These are phyloP conservation scores for Cacoxenus indagator DNA, from an alignment of 2,888 invertebrate species.

Conservation along the genomic window DNA sequence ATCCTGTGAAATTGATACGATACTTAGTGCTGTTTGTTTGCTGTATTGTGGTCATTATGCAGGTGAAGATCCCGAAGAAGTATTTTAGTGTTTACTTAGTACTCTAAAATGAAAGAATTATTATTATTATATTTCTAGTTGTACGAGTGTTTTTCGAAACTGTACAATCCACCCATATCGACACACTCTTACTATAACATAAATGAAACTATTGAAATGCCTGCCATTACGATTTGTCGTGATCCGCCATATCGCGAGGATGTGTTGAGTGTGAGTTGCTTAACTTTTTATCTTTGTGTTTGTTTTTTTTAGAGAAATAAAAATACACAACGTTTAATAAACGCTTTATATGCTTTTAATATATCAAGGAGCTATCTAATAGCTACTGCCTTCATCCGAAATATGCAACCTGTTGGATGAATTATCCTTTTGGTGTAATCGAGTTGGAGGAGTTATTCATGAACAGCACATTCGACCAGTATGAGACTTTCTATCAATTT, in stretches of 20 bases:
- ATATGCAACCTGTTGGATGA: conserved; percentile 73
- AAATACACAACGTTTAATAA: neutral
- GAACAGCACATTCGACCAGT: conserved; percentile 74
- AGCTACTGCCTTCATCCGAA: conserved; percentile 70
- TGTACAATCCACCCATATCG: conserved; percentile 76
- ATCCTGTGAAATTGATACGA: conserved; percentile 74
- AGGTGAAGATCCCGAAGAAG: conserved; percentile 70
- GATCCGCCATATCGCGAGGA: conserved; percentile 77
- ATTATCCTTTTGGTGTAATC: conserved; percentile 74
- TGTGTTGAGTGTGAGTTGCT: conserved; percentile 72
- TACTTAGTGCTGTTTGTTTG: conserved; percentile 74
- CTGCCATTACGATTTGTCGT: conserved; percentile 79
- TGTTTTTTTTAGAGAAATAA: neutral
- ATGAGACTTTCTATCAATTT: conserved; percentile 73
- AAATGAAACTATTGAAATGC: conserved; percentile 78
- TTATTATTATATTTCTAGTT: conserved; percentile 71
- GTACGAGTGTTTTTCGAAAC: conserved; percentile 74
- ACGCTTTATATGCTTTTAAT: neutral
- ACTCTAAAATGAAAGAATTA: neutral
- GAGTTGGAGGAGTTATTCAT: conserved; percentile 75
- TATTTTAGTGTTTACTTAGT: neutral
- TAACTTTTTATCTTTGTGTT: too few species aligned
- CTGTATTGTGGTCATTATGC: conserved; percentile 74
- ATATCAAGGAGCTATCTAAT: conserved; percentile 41
- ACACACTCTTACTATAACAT: conserved; percentile 79